Percentiles rank a stretch among this genome's conserved stretches.
Evolutionary conservation across 2,888 invertebrate species (phyloP).

Genomic region (Sarcophaga rosellei): DNA sequence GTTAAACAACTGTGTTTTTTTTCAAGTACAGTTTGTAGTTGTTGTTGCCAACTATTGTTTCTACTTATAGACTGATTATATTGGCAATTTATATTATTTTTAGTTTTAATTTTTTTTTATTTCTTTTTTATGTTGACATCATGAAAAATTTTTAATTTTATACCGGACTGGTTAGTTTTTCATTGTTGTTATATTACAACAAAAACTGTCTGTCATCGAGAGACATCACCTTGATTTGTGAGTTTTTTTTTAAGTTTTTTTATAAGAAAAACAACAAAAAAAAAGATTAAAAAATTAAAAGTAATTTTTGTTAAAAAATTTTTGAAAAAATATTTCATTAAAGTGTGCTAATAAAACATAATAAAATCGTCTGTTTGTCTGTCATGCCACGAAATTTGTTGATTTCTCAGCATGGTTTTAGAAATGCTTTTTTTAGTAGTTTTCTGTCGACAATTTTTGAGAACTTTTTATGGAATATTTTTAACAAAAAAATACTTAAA

Average conservation of each 20-base stretch:
- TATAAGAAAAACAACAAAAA: neutral
- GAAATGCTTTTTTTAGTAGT: neutral
- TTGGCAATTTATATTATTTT: too few relatives aligned
- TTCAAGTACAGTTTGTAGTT: neutral
- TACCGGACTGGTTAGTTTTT: too few relatives aligned
- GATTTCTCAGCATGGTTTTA: slow-evolving; percentile 9
- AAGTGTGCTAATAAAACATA: slow-evolving; percentile 49
- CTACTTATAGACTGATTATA: neutral
- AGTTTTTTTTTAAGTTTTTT: too few relatives aligned
- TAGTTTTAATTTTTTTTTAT: too few relatives aligned
- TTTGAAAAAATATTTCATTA: slow-evolving; percentile 22
- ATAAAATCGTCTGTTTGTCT: slow-evolving; percentile 1
- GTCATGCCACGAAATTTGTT: neutral
- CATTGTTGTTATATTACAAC: slow-evolving; percentile 33
- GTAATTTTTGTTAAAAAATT: slow-evolving; percentile 19
- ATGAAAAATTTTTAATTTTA: slow-evolving; percentile 37
- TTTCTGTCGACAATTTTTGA: slow-evolving; percentile 6
- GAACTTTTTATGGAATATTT: slow-evolving; percentile 1
- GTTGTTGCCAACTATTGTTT: slow-evolving; percentile 21
- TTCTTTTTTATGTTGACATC: slow-evolving; percentile 16
- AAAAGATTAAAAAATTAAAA: too few relatives aligned
- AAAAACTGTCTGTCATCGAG: slow-evolving; percentile 42
- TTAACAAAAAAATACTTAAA: slow-evolving; percentile 22
- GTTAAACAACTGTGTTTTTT: neutral
- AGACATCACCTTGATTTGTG: slow-evolving; percentile 61